Percentiles rank a stretch among this genome's conserved stretches.
phyloP scores from a whole-genome alignment of 37 sponge, comb jelly and placozoan species.

The Tethya wilhelma region DNA sequence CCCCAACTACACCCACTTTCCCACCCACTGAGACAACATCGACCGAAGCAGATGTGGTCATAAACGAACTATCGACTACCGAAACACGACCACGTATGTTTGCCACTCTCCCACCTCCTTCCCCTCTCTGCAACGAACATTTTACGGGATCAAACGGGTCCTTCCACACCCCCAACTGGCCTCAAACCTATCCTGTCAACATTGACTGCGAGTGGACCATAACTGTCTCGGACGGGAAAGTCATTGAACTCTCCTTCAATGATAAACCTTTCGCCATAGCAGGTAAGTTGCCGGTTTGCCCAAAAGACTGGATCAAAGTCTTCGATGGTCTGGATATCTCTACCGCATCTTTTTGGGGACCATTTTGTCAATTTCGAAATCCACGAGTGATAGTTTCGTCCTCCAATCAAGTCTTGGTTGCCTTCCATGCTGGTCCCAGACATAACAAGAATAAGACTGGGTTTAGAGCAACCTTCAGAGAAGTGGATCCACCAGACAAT shows the following conservation, averaged over 20 bases:
- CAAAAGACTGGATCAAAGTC: constrained; percentile 23
- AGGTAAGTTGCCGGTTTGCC: constrained; percentile 16
- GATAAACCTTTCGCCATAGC: constrained; percentile 1
- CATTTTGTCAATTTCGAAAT: constrained; percentile 1
- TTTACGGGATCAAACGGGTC: constrained; percentile 1
- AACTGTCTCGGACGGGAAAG: constrained; percentile 10
- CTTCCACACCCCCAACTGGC: constrained; percentile 37
- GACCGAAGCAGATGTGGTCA: background rate
- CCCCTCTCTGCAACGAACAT: constrained; percentile 1
- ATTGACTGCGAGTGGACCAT: constrained; percentile 60
- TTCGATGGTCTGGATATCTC: background rate
- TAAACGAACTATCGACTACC: no score
- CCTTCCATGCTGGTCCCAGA: constrained; percentile 19
- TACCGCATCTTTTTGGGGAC: background rate
- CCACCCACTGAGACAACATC: background rate
- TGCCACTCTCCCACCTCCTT: background rate
- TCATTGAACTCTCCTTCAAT: constrained; percentile 26
- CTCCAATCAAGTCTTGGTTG: background rate
- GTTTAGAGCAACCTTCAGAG: no score
- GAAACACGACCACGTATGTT: no score
- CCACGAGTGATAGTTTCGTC: background rate
- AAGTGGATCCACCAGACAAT: no score
- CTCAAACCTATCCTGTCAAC: constrained; percentile 21
- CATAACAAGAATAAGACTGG: no score
- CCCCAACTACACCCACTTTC: background rate